Conservation (phyloP, 1,140 invertebrate genomes). For the Diachasma alloeum region DNA sequence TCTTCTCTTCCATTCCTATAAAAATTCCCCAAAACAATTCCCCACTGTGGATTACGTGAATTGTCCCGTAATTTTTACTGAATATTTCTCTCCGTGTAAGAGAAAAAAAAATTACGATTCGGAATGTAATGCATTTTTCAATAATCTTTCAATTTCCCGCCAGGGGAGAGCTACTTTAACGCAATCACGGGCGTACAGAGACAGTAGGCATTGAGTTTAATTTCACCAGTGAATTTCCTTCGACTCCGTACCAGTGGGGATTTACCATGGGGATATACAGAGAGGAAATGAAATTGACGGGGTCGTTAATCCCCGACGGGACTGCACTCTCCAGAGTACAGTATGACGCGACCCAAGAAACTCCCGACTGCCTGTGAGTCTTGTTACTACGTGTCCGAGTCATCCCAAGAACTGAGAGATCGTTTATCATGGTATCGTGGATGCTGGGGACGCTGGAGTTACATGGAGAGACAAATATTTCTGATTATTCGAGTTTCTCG, state of each 20-base stretch:
- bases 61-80: no score
- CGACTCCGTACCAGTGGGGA: background rate
- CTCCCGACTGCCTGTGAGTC: background rate
- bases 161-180: no score
- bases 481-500: background rate
- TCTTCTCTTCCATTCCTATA: no score
- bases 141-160: no score
- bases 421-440: background rate
- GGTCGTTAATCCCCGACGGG: background rate
- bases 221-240: background rate
- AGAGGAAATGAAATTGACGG: slow-evolving; percentile 1
- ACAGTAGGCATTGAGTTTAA: background rate
- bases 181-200: no score
- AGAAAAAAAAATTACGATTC: no score
- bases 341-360: background rate
- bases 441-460: background rate
- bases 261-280: background rate
- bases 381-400: background rate
- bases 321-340: background rate
- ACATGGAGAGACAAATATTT: background rate
- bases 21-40: no score
- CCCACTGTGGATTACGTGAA: no score
- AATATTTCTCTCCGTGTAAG: no score
- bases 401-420: background rate
- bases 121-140: no score